Base-by-base conservation (phyloP, 2,888 invertebrate species). In the Caenorhabditis sp. region DNA sequence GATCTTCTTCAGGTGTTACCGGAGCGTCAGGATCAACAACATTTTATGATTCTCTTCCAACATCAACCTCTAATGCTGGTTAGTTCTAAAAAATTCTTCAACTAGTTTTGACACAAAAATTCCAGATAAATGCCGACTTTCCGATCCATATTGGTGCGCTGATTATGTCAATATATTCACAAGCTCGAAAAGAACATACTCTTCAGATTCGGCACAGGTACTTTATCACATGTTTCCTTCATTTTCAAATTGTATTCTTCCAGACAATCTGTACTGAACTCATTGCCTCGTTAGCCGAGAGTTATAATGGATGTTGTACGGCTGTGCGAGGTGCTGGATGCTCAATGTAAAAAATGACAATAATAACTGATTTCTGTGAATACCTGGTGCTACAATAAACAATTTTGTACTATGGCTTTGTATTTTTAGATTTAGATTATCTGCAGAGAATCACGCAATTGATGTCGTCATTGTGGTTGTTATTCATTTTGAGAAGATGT, bases 141-240 rank as follows among this genome's bases (percentile, higher is more conserved):
- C 67, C 27, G 80, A 80, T 65, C 80, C 80, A 19, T 80, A 80
- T 60, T 80, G 80, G 80, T 80, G 80, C 61, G 62, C 68, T 37
- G 69, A 77, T 26, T 80, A 80, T 62, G 80, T 80, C 27, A 66
- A 68, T 8, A 62, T 71, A 43, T 77, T 63, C 58, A 37, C 74
- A 62, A 77, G 62, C 51, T 71, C 77, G 24, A 59, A 62, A 27
- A 64, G 62, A 51, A 66, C 66, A 36, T 72, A 72, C 51, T 63
- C 75, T 36, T 62, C 62, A 23, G 51, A 53, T 8, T 65, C 71
- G 0, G 63, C 69, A 49, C 74, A 68, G 58, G 77, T 71, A 51
- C 4, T 8, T 50, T 19, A 19, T 8, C n/a, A 19, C 4, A 50
- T 8, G 24, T 24, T 19, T 59, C 53, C 23, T 62, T 61, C 62